Percentiles rank a stretch among this genome's conserved stretches.
Conservation (phyloP, 2,797 vertebrate genomes). For the Centropyge bicolor region DNA sequence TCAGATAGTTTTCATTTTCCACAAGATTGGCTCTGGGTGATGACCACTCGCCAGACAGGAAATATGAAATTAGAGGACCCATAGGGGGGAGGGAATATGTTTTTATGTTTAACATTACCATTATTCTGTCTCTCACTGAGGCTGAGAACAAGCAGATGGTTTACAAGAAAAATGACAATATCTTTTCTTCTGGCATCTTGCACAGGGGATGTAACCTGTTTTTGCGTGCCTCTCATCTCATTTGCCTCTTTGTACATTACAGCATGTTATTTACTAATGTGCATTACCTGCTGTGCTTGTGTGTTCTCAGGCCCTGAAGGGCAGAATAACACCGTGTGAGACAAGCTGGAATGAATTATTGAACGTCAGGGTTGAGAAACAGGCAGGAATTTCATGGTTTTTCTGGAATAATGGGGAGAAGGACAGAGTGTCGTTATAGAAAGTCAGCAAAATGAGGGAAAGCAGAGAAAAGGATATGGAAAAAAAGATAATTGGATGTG, state of each 20-base stretch:
- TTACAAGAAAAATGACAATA: slow-evolving; percentile 23
- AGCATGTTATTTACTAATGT: slow-evolving; percentile 21
- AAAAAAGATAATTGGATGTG: slow-evolving; percentile 60
- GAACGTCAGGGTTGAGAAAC: slow-evolving; percentile 20
- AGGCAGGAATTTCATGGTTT: slow-evolving; percentile 31
- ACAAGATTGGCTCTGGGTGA: slow-evolving; percentile 70
- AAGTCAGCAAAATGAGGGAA: slow-evolving; percentile 21
- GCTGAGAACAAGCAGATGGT: slow-evolving; percentile 38
- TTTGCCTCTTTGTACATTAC: slow-evolving; percentile 41
- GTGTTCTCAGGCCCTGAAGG: slow-evolving; percentile 15
- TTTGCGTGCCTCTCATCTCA: slow-evolving; percentile 13
- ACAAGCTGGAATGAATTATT: not conserved
- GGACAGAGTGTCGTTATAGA: slow-evolving; percentile 13
- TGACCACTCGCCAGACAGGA: slow-evolving; percentile 45
- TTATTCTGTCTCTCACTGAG: slow-evolving; percentile 38
- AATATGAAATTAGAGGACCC: slow-evolving; percentile 47
- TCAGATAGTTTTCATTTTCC: slow-evolving; percentile 80
- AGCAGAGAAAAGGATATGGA: slow-evolving; percentile 1
- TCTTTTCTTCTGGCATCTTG: slow-evolving; percentile 16
- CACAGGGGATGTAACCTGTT: slow-evolving; percentile 4
- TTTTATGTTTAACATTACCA: slow-evolving; percentile 49
- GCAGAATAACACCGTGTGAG: not conserved
- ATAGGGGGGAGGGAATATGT: slow-evolving; percentile 23
- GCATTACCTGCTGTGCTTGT: not conserved
- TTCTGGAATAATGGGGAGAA: slow-evolving; percentile 45